Evolutionary conservation across 2,113 vertebrate species (phyloP).

Genomic region (Aramus guarauna): DNA sequence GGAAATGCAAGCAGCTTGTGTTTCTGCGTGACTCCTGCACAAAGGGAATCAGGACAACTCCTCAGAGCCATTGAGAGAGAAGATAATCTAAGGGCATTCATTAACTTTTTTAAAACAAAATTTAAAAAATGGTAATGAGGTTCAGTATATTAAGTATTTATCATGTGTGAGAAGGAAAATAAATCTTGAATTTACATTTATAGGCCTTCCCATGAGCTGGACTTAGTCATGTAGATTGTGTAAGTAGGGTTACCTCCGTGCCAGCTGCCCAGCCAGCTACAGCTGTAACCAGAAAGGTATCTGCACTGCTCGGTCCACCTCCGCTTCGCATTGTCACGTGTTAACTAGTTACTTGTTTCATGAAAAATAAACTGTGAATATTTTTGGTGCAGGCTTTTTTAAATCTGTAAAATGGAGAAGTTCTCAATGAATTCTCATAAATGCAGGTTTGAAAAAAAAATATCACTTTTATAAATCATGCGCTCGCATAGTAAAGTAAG

Average conservation of each 20-base stretch:
- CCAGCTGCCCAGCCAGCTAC: slow-evolving; percentile 70
- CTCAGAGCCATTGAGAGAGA: slow-evolving; percentile 60
- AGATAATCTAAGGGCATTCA: slow-evolving; percentile 73
- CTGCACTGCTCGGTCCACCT: slow-evolving; percentile 73
- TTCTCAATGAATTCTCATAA: slow-evolving; percentile 50
- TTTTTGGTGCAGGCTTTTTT: slow-evolving; percentile 77
- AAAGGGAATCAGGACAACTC: slow-evolving; percentile 62
- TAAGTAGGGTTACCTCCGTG: slow-evolving; percentile 72
- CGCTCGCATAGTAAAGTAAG: neutral
- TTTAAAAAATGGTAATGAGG: slow-evolving; percentile 36
- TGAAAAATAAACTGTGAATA: slow-evolving; percentile 84
- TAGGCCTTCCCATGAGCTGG: slow-evolving; percentile 69
- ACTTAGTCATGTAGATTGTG: slow-evolving; percentile 72
- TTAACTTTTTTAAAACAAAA: slow-evolving; percentile 65
- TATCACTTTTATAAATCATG: neutral
- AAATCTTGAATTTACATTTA: slow-evolving; percentile 70
- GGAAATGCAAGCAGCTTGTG: slow-evolving; percentile 44
- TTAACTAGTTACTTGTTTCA: slow-evolving; percentile 75
- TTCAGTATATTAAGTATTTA: slow-evolving; percentile 78
- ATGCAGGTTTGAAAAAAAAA: slow-evolving; percentile 49
- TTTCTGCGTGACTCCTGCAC: slow-evolving; percentile 47
- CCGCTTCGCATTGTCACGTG: slow-evolving; percentile 74
- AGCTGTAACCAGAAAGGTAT: slow-evolving; percentile 67
- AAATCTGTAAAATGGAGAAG: slow-evolving; percentile 71
- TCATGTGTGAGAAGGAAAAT: slow-evolving; percentile 77